A percentile compares a stretch with the other conserved stretches of the same genome.
These are phyloP conservation scores for Eupithecia pulchellata DNA, from an alignment of 2,888 invertebrate genomes.

Conservation along the genomic window DNA sequence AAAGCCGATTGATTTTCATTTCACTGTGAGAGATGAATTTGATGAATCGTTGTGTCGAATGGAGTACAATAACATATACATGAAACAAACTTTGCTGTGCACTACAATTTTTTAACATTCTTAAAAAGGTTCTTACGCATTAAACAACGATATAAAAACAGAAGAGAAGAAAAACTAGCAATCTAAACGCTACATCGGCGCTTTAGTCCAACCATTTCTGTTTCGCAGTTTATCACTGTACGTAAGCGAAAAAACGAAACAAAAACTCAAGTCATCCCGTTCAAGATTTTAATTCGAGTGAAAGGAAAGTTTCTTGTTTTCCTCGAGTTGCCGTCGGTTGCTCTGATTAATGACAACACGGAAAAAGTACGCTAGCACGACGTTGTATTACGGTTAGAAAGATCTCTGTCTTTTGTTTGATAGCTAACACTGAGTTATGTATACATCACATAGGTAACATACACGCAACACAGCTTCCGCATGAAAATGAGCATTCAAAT, in stretches of 20 bases:
- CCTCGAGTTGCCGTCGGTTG: constrained; percentile 55
- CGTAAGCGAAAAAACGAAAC: constrained; percentile 45
- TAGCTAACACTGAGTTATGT: background rate
- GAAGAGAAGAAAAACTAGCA: background rate
- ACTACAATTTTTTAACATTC: background rate
- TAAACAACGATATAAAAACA: background rate
- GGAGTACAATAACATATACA: background rate
- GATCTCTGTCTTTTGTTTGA: constrained; percentile 9
- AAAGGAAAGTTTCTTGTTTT: constrained; percentile 72
- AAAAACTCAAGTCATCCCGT: constrained; percentile 57
- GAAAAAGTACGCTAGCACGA: constrained; percentile 26
- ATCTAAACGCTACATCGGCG: constrained; percentile 1
- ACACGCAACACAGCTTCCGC: background rate
- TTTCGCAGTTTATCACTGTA: constrained; percentile 60
- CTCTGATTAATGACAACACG: constrained; percentile 61
- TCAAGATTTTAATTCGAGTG: constrained; percentile 72
- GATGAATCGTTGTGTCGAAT: background rate
- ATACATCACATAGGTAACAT: background rate
- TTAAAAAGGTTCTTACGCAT: background rate
- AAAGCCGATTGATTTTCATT: background rate
- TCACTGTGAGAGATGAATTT: background rate
- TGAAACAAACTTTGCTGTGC: too few species aligned
- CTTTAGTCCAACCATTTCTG: constrained; percentile 48
- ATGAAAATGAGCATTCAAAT: background rate
- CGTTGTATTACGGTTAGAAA: constrained; percentile 12